Base-by-base conservation (phyloP, 2,888 invertebrate species). In the Trachelus iudaicus region DNA sequence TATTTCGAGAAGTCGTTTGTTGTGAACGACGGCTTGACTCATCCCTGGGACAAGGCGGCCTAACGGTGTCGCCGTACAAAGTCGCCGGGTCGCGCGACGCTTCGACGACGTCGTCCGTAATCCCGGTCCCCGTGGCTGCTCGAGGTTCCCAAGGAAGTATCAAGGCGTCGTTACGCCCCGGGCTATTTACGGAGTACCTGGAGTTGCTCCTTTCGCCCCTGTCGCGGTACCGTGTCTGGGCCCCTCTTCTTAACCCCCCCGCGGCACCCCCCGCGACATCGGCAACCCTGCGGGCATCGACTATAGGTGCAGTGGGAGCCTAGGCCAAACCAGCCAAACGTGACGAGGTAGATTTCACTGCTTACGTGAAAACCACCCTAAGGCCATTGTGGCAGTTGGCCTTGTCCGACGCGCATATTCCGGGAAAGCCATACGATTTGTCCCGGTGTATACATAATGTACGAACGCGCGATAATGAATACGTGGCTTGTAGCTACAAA, bases 1-100 rank as follows among this genome's bases (percentile, higher is more conserved):
- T 71, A 77, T 77, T 77, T 77, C 75, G 69, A 75, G 77, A 77
- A 75, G 75, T 75, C 74, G 75, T 77, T 77, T 77, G 69, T 75
- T 75, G 69, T 30, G 56, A n/a, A 33, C 30, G 56, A 9, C 56
- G 56, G 69, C 69, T 77, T 77, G 77, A 77, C 74, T 77, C 77
- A 77, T 77, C 77, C 75, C 15, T 76, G 76, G 15, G 15, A 40
- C 40, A 40, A 35, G 35, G 35, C 40, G 15, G 4, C 40, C 40
- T 15, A 56, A 56, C 56, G 56, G 56, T 56, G 56, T 56, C 56
- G 56, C 23, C 15, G 56, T 23, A 56, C 23, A 56, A 56, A 23
- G 56, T 56, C 56, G 56, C 6, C 56, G 15, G 56, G 56, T 56
- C 56, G 56, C 23, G 23, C 23, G 56, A 56, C 56, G 56, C 56